These are phyloP conservation scores for Lepidochitona cinerea DNA, from an alignment of 2,888 invertebrate genomes.

Conservation along the genomic window DNA sequence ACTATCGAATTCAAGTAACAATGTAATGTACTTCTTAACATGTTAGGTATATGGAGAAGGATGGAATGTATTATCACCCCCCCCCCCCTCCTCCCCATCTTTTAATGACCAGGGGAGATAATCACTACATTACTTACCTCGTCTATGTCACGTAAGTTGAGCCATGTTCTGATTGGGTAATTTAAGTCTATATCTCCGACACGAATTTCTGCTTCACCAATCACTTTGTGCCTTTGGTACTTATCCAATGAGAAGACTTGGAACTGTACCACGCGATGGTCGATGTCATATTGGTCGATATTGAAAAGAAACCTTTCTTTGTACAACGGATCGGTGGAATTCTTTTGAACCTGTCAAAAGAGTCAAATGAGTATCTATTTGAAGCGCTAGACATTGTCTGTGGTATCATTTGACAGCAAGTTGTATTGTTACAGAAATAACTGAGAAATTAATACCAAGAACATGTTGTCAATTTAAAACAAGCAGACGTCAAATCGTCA, in stretches of 20 bases:
- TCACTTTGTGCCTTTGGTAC: slow-evolving; percentile 69
- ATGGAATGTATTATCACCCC: no score
- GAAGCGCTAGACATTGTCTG: no score
- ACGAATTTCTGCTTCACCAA: slow-evolving; percentile 78
- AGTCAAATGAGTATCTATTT: not conserved
- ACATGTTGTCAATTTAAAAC: no score
- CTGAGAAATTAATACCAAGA: no score
- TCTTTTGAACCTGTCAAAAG: slow-evolving; percentile 76
- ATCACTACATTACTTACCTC: slow-evolving; percentile 72
- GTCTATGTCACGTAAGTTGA: slow-evolving; percentile 82
- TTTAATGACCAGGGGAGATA: no score
- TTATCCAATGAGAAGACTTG: slow-evolving; percentile 80
- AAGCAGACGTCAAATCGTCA: no score
- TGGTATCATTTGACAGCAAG: no score
- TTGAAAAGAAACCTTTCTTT: slow-evolving; percentile 83
- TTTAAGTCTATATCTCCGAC: slow-evolving; percentile 78
- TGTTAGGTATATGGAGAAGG: no score
- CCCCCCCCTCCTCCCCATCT: no score
- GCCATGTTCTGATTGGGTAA: slow-evolving; percentile 84
- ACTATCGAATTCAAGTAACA: no score
- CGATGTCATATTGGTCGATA: slow-evolving; percentile 76
- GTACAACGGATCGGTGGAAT: slow-evolving; percentile 81
- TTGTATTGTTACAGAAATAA: no score
- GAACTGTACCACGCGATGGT: slow-evolving; percentile 77
- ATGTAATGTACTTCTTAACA: no score